Evolutionary conservation across 2,888 invertebrate species (phyloP).

Genomic region (Drosophila demipolita): DNA sequence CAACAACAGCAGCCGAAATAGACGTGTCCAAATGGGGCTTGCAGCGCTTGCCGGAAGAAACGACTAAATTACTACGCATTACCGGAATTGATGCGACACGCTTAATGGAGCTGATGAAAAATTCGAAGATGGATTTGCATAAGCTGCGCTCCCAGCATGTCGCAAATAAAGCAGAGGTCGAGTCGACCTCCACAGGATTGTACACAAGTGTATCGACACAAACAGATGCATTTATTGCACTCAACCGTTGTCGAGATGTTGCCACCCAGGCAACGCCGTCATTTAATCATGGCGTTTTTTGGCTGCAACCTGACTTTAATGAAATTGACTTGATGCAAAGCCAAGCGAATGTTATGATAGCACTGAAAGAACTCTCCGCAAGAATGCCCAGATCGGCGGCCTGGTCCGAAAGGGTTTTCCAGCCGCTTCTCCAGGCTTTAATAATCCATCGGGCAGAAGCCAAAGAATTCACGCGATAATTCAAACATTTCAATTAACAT

Average conservation of each 20-base stretch:
- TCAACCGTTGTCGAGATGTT: constrained; percentile 5
- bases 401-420: constrained; percentile 37
- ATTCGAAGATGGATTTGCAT: constrained; percentile 35
- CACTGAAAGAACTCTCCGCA: constrained; percentile 43
- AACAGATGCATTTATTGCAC: constrained; percentile 21
- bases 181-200: constrained; percentile 17
- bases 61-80: constrained; percentile 47
- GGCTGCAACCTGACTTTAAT: constrained; percentile 44
- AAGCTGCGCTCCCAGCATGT: constrained; percentile 35
- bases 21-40: constrained; percentile 57
- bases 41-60: constrained; percentile 40
- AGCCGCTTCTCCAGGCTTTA: constrained; percentile 28
- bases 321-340: constrained; percentile 35
- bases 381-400: constrained; percentile 24
- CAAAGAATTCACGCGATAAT: background rate
- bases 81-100: constrained; percentile 49
- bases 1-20: constrained; percentile 42
- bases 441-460: constrained; percentile 25
- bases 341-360: constrained; percentile 49
- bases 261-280: constrained; percentile 27
- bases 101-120: constrained; percentile 40
- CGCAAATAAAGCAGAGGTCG: constrained; percentile 5
- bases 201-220: constrained; percentile 46
- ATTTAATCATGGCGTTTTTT: constrained; percentile 16
- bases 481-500: background rate